phyloP scores from a whole-genome alignment of 2,888 invertebrate species.

The Sinodicranocentrus sp. region DNA sequence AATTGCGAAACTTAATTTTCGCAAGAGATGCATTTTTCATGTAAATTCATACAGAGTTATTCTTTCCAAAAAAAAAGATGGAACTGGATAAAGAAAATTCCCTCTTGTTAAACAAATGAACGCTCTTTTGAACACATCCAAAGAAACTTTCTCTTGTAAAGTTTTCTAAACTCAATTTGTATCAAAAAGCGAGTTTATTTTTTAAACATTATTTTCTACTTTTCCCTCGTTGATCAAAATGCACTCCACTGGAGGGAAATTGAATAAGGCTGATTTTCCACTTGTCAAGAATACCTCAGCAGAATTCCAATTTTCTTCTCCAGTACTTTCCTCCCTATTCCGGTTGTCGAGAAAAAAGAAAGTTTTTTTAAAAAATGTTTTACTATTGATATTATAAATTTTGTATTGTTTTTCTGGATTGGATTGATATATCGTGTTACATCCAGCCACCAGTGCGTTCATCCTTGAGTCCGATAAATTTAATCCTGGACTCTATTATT shows the following conservation, averaged over 20 bases:
- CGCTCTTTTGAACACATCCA: not conserved
- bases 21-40: no score
- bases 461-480: no score
- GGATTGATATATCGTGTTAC: not conserved
- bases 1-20: no score
- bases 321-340: not conserved
- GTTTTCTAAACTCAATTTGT: not conserved
- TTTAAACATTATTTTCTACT: not conserved
- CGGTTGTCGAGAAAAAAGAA: not conserved
- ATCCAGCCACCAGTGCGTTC: no score
- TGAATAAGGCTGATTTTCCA: no score
- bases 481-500: no score
- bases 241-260: not conserved
- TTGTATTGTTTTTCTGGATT: not conserved
- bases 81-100: no score
- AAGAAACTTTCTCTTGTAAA: not conserved
- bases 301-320: conserved; percentile 16
- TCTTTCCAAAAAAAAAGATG: no score
- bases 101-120: conserved; percentile 9
- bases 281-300: no score
- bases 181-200: not conserved
- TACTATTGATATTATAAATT: not conserved
- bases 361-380: not conserved
- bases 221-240: conserved; percentile 1
- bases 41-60: no score